Percentiles rank a stretch among this genome's conserved stretches.
Evolutionary conservation across 2,113 vertebrate species (phyloP).

Genomic region (Psettodes erumei): DNA sequence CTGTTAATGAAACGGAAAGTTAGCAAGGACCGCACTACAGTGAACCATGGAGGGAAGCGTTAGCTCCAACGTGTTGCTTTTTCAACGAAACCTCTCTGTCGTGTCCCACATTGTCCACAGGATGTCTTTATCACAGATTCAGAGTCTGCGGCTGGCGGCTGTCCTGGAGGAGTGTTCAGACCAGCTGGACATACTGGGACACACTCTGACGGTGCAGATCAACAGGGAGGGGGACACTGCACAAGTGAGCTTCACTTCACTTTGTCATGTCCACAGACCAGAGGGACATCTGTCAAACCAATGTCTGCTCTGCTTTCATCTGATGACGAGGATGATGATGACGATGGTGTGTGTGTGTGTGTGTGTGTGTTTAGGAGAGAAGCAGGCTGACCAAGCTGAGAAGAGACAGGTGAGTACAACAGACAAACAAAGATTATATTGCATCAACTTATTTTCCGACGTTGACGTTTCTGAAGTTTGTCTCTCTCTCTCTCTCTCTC

Average conservation of each 20-base stretch:
- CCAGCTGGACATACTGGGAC: slow-evolving; percentile 56
- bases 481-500: not conserved
- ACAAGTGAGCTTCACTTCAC: slow-evolving; percentile 32
- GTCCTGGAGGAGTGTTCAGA: slow-evolving; percentile 58
- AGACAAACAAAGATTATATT: not conserved
- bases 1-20: not conserved
- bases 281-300: slow-evolving; percentile 13
- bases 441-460: no score
- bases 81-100: not conserved
- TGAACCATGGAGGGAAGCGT: not conserved
- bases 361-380: slow-evolving; percentile 40
- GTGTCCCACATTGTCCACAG: not conserved
- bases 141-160: slow-evolving; percentile 56
- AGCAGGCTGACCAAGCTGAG: slow-evolving; percentile 45
- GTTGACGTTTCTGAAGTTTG: not conserved
- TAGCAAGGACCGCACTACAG: not conserved
- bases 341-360: not conserved
- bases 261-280: not conserved
- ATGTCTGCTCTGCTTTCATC: slow-evolving; percentile 17
- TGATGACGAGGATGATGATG: not conserved
- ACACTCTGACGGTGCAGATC: slow-evolving; percentile 31
- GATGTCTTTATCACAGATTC: slow-evolving; percentile 53
- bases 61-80: no score
- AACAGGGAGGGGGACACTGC: not conserved
- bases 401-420: slow-evolving; percentile 55